Base-by-base conservation (phyloP, 2,113 vertebrate species). In the Columba livia region DNA sequence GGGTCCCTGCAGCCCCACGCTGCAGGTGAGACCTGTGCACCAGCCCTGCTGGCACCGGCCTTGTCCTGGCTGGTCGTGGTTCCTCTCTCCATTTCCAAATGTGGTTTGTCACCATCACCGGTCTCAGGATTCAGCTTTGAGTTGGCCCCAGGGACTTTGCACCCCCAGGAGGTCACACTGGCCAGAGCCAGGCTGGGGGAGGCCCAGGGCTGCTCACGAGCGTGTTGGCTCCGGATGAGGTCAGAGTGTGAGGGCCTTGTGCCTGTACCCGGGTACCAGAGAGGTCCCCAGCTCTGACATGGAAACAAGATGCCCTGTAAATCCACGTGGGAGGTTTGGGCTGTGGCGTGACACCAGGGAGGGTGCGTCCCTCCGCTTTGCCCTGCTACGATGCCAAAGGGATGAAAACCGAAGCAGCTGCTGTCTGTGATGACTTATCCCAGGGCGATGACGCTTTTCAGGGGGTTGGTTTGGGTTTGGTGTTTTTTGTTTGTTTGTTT, bases 341-440 rank as follows among this genome's bases (percentile, higher is more conserved):
- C 23, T 9, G 0, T 0, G 0, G 58, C 36, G 31, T 1, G 2
- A 62, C 4, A 2, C n/a, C 1, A 0, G 40, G n/a, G 16, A 71
- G 24, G 28, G 12, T 88, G 44, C 5, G 15, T 85, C 42, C 32
- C 24, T 4, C 18, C 7, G 2, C 9, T 62, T 89, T 44, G 18
- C 36, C 16, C 15, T 34, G 20, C 24, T 0, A 2, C 10, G 2
- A 31, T 81, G 36, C 38, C 3, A 1, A 36, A 74, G n/a, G 25
- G 21, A 36, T 40, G 47, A 42, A 24, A 78, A 34, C 12, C 1
- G 3, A 64, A 67, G 48, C 32, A 81, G 32, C 48, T 82, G 28
- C 31, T 53, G 57, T 26, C 53, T 38, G 34, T 15, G 54, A 8
- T 65, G 64, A 7, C 29, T 54, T 29, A 36, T 44, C 25, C 31